Evolutionary conservation across 2,113 vertebrate species (phyloP).

Genomic region (Brachypodius melanocephalos): DNA sequence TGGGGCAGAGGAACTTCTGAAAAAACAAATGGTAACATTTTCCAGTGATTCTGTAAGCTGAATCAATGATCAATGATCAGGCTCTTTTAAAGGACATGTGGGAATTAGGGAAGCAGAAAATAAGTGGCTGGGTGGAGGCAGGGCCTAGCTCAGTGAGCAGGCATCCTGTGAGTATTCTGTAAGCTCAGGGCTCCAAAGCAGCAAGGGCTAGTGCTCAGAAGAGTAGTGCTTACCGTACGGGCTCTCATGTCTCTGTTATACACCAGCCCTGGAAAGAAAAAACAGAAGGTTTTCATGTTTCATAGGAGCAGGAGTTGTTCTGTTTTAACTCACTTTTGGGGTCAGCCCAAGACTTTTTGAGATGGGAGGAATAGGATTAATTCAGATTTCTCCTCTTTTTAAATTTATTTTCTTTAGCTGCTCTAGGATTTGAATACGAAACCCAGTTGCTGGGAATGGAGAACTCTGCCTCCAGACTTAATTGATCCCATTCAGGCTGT

Average conservation of each 20-base stretch:
- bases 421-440: not conserved
- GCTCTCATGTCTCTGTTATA: conserved; percentile 71
- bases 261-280: conserved; percentile 62
- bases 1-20: not conserved
- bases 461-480: not conserved
- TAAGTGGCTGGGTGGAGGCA: not conserved
- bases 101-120: not conserved
- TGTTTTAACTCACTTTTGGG: not conserved
- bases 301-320: not conserved
- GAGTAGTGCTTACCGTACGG: conserved; percentile 17
- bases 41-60: conserved; percentile 17
- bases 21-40: conserved; percentile 13
- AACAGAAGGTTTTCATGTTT: not conserved
- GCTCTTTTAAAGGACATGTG: conserved; percentile 5
- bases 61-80: not conserved
- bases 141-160: not conserved
- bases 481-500: not conserved
- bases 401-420: not conserved
- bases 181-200: not conserved
- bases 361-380: not conserved
- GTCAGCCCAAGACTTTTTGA: not conserved
- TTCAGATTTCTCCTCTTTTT: not conserved
- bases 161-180: not conserved
- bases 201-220: not conserved
- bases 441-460: not conserved